phyloP scores from a whole-genome alignment of 2,797 vertebrate species.

The Apodemus agrarius region DNA sequence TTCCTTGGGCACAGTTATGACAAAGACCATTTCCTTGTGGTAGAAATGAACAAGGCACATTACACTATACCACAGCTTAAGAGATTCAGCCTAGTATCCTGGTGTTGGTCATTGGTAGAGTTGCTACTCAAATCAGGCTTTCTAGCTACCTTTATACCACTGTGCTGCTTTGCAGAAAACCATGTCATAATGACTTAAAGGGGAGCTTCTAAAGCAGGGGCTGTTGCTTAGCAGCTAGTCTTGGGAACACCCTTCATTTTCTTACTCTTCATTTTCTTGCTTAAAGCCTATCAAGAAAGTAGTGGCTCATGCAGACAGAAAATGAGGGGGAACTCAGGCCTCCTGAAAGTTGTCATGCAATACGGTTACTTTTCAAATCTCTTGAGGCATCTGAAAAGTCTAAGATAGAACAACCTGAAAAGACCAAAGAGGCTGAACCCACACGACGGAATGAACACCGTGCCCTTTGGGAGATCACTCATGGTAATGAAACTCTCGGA shows the following conservation, averaged over 20 bases:
- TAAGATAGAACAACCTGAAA: fast-evolving
- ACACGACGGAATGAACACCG: fast-evolving
- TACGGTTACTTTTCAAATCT: fast-evolving
- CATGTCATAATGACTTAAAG: slow-evolving; percentile 66
- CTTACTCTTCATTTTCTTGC: neutral
- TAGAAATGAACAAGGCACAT: neutral
- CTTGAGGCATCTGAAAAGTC: fast-evolving
- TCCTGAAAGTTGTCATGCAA: neutral
- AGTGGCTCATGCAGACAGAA: neutral
- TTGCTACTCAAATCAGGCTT: neutral
- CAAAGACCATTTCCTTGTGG: neutral
- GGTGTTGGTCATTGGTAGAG: neutral
- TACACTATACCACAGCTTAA: neutral
- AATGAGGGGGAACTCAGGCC: fast-evolving
- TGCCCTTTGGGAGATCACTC: slow-evolving; percentile 35
- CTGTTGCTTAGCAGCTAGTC: slow-evolving; percentile 49
- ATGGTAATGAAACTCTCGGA: slow-evolving; percentile 14
- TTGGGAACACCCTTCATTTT: neutral
- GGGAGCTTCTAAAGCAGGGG: neutral
- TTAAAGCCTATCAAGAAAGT: neutral
- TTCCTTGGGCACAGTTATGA: neutral
- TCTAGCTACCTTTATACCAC: neutral
- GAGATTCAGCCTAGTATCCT: neutral
- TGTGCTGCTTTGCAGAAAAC: neutral
- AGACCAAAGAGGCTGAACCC: fast-evolving